Conservation (phyloP, 2,888 invertebrate species). For the Pristionchus entomophagus region DNA sequence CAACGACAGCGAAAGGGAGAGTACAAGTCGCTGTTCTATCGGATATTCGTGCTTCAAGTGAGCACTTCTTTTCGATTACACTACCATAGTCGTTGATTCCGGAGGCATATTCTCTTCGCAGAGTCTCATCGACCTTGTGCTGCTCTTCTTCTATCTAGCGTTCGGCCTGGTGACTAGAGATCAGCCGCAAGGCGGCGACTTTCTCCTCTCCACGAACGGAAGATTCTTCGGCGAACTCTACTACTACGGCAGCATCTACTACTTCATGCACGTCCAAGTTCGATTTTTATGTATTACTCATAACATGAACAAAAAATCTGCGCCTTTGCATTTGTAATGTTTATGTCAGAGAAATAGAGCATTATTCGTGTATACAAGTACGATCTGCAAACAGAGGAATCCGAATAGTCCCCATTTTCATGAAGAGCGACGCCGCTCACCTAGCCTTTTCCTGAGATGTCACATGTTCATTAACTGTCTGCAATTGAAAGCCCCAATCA, state of each 20-base stretch:
- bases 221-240: background rate
- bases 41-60: background rate
- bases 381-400: too few relatives aligned
- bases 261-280: background rate
- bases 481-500: too few relatives aligned
- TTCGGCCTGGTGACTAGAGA: background rate
- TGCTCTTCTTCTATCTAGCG: background rate
- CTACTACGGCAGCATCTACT: background rate
- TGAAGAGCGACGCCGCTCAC: too few relatives aligned
- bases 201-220: background rate
- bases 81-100: background rate
- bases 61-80: background rate
- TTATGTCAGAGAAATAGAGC: too few relatives aligned
- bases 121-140: background rate
- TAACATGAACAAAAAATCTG: too few relatives aligned
- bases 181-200: background rate
- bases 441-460: too few relatives aligned
- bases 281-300: background rate
- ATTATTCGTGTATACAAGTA: too few relatives aligned
- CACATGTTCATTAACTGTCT: too few relatives aligned
- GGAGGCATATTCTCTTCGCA: background rate
- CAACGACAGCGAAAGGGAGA: background rate
- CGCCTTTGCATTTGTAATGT: too few relatives aligned
- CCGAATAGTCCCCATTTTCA: too few relatives aligned
- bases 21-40: background rate